Conservation (phyloP, 2,888 invertebrate genomes). For the Pterobdella sp. region DNA sequence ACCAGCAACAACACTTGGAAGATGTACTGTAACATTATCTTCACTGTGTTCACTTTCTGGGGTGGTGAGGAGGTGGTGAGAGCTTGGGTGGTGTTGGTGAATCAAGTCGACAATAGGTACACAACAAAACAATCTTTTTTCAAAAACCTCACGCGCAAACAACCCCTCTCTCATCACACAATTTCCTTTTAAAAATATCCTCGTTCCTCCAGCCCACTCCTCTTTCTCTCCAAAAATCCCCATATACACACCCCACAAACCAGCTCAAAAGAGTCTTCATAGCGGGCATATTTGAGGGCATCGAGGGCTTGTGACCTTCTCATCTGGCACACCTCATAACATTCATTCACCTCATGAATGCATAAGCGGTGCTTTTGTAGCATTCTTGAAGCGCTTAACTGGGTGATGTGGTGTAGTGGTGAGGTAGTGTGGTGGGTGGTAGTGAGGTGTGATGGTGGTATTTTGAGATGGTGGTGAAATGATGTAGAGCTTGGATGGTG, state of each 20-base stretch:
- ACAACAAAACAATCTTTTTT: too few relatives aligned
- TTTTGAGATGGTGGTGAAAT: too few relatives aligned
- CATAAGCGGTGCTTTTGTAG: slow-evolving; percentile 78
- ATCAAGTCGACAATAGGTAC: not conserved
- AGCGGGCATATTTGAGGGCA: slow-evolving; percentile 42
- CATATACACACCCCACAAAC: too few relatives aligned
- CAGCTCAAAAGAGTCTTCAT: slow-evolving; percentile 1
- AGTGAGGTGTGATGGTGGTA: too few relatives aligned
- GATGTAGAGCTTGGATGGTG: too few relatives aligned
- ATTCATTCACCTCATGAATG: slow-evolving; percentile 85
- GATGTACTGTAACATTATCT: slow-evolving; percentile 79
- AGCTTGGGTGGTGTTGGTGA: not conserved
- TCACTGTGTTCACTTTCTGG: slow-evolving; percentile 71
- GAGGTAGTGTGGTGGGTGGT: not conserved
- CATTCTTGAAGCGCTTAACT: slow-evolving; percentile 52
- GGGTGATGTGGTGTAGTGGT: too few relatives aligned
- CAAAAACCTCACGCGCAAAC: too few relatives aligned
- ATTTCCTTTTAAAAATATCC: not conserved
- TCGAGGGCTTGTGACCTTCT: slow-evolving; percentile 72
- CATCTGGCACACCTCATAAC: slow-evolving; percentile 87
- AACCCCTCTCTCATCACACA: not conserved
- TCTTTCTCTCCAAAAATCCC: slow-evolving; percentile 3
- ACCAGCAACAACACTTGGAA: slow-evolving; percentile 82
- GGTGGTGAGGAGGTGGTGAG: not conserved
- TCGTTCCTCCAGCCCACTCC: not conserved